Conservation (phyloP, 1,140 invertebrate species). For the Dermatophagoides farinae region DNA sequence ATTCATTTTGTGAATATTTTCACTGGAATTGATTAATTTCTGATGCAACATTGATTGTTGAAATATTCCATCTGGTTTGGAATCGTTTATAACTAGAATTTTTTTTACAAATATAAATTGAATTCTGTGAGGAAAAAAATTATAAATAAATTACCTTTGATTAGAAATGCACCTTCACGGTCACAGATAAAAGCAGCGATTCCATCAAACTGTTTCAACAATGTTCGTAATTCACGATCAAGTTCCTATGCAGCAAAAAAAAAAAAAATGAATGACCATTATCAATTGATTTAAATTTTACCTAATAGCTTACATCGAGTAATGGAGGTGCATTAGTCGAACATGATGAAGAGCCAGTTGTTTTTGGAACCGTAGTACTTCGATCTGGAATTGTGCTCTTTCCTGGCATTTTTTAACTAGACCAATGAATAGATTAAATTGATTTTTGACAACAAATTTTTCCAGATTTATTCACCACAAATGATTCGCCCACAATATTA, state of each 20-base stretch:
- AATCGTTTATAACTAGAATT: slow-evolving; percentile 2
- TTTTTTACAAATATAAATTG: slow-evolving; percentile 1
- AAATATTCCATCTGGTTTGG: not conserved
- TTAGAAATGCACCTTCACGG: slow-evolving; percentile 15
- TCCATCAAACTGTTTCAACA: slow-evolving; percentile 10
- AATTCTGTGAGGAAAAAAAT: not conserved
- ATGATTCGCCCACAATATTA: too few species aligned
- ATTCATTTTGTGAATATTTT: slow-evolving; percentile 14
- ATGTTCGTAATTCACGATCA: slow-evolving; percentile 3
- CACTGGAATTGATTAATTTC: not conserved
- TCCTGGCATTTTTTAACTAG: too few species aligned
- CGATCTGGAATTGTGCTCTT: too few species aligned
- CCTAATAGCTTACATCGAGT: not conserved
- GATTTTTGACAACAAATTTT: too few species aligned
- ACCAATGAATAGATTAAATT: too few species aligned
- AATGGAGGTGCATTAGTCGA: not conserved
- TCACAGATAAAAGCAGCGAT: slow-evolving; percentile 17
- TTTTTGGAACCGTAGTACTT: too few species aligned
- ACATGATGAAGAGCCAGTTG: too few species aligned
- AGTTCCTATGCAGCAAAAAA: slow-evolving; percentile 3
- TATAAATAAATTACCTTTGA: slow-evolving; percentile 10
- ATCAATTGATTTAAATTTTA: not conserved
- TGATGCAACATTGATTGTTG: not conserved
- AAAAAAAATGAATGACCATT: not conserved
- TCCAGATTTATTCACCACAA: too few species aligned